Percentiles rank a stretch among this genome's conserved stretches.
These are phyloP conservation scores for Clavelina lepadiformis DNA, from an alignment of 23 tunicate genomes.

Conservation along the genomic window DNA sequence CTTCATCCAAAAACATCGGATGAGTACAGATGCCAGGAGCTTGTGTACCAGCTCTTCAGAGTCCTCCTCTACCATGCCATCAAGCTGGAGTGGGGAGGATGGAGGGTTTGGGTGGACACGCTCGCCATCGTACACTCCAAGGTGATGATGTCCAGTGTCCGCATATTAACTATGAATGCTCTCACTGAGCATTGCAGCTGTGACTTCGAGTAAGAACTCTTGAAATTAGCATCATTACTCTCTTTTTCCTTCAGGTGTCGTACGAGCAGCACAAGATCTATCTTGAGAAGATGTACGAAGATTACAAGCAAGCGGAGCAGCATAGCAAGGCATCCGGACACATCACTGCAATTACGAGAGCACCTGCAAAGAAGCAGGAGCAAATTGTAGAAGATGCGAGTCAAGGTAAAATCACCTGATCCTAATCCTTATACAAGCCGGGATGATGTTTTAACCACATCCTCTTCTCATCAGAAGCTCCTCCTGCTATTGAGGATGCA, in stretches of 20 bases:
- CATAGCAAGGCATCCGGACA: slow-evolving; percentile 20
- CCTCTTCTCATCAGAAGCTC: background rate
- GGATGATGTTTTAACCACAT: background rate
- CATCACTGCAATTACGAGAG: slow-evolving; percentile 57
- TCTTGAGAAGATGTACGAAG: slow-evolving; percentile 68
- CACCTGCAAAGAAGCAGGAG: background rate
- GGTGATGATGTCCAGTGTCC: no score
- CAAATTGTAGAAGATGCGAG: background rate
- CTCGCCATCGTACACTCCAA: slow-evolving; percentile 94
- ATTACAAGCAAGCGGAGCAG: slow-evolving; percentile 54
- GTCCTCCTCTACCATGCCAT: slow-evolving; percentile 89
- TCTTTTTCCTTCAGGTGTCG: slow-evolving; percentile 41
- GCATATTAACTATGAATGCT: no score
- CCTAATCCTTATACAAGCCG: background rate
- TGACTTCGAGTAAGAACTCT: no score
- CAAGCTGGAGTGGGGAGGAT: slow-evolving; percentile 99
- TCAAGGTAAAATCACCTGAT: background rate
- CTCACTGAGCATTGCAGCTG: no score
- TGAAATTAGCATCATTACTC: no score
- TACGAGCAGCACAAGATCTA: slow-evolving; percentile 54
- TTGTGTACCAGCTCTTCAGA: slow-evolving; percentile 67
- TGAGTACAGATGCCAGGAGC: slow-evolving; percentile 72
- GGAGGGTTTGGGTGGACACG: slow-evolving; percentile 99
- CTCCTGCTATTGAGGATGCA: slow-evolving; percentile 13
- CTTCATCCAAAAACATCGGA: slow-evolving; percentile 48